Evolutionary conservation across 2,113 vertebrate species (phyloP).

Genomic region (Marmota flaviventris): DNA sequence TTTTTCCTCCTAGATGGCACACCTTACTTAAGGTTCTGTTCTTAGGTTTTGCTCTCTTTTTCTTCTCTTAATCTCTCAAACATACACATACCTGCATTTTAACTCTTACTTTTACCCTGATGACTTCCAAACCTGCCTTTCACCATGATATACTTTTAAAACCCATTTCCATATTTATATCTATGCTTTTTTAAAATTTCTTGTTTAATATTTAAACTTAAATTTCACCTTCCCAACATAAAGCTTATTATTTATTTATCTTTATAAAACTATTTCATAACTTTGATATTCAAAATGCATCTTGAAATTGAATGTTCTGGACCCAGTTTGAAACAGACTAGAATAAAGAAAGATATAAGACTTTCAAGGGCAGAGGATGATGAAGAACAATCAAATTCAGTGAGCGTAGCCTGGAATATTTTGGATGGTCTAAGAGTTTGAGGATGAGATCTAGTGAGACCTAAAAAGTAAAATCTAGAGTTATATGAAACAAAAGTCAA

Average conservation of each 20-base stretch:
- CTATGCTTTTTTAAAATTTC: slow-evolving; percentile 33
- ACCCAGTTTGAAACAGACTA: slow-evolving; percentile 31
- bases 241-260: slow-evolving; percentile 64
- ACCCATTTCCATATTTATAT: background rate
- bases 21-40: background rate
- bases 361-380: background rate
- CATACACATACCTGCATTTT: background rate
- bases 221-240: slow-evolving; percentile 60
- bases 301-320: background rate
- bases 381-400: background rate
- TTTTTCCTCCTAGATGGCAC: background rate
- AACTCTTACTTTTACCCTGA: slow-evolving; percentile 6
- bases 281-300: slow-evolving; percentile 52
- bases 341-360: background rate
- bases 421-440: background rate
- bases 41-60: background rate
- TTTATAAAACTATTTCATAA: slow-evolving; percentile 58
- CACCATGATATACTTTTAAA: slow-evolving; percentile 21
- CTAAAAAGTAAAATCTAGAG: background rate
- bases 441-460: background rate
- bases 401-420: background rate
- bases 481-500: background rate
- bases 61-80: too few species aligned
- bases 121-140: background rate
- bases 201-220: slow-evolving; percentile 68